Evolutionary conservation across 2,888 invertebrate genomes (phyloP), one percentile per base, ranked within the genome.

Genomic region (Diogma glabrata): DNA sequence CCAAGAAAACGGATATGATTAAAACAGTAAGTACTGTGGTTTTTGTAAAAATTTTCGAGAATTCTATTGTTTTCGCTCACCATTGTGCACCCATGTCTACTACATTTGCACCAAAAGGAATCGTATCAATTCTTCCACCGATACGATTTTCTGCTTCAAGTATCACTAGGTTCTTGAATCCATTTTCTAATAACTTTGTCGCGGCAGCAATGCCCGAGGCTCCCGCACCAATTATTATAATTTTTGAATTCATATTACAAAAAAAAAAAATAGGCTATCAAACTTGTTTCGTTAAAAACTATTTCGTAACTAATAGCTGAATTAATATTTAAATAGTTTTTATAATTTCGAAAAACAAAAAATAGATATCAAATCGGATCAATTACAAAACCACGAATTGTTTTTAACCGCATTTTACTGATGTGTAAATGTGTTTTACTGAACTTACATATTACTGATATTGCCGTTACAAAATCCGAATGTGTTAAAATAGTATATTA

Each of bases 21-120:
- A 4, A 36, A 4, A 43, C 12, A 4, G 1, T n/a, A 43, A 14
- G 20, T 43, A 7, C 20, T 3, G 4, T 16, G 7, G 8, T 14
- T 36, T 14, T 36, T 4, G 4, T 33, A 33, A 8, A 12, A 33
- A 16, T 36, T 8, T 36, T 14, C n/a, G 8, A 33, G 8, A 5
- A 12, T 33, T 33, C 28, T 28, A 28, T 10, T 12, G n/a, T 10
- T 16, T 3, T 40, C 10, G 40, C 19, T 51, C 56, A 82, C 87
- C 87, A 88, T 58, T 87, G 85, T 45, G 84, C 87, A 1, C 87
- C 87, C 49, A 86, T 61, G 63, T 88, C 87, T 4, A 87, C 69
- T 6, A 75, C 66, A 55, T 72, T 75, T 1, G 75, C 75, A 2
- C 73, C 77, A 56, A 74, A 77, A 0, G 70, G 67, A 3, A 75